Evolutionary conservation across 1,140 invertebrate species (phyloP), one percentile per base, ranked within the genome.

Genomic region (Tetraneura akinire): DNA sequence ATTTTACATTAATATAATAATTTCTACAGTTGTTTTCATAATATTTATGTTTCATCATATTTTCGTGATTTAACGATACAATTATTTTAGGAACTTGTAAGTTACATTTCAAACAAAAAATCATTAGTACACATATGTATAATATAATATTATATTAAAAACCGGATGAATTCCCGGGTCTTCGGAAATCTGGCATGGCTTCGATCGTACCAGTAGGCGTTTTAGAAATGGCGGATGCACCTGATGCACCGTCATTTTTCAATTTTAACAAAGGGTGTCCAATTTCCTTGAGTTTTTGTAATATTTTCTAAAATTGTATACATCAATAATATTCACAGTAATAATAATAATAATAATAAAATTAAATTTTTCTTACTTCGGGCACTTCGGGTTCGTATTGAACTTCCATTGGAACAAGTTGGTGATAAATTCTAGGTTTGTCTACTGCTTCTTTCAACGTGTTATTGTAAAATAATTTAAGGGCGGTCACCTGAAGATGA

Each of bases 101-200:
- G 32, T 3, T 37, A 37, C 32, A 37, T 8, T 13, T 10, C 1
- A 47, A 10, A 47, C n/a, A 47, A 1, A 47, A 10, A 47, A 13
- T 13, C 10, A 47, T 47, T 13, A n/a, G 23, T 2, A 60, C 23
- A 60, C 11, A 26, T 60, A 26, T 29, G 8, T 2, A 29, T 29
- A 62, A 29, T 26, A 0, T 18, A 18, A 13, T 2, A 62, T 29
- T 4, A 5, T 64, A 21, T 80, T 70, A 81, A 42, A 74, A 81
- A 37, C 82, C 82, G 9, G 81, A 49, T 6, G 80, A 80, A 47
- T 66, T 80, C 23, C 82, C 82, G 29, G 80, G 80, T 80, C 82
- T 42, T 70, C 82, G 57, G 47, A 76, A 82, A 64, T 83, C 82
- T 53, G 76, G 70, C 51, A 78, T 81, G 14, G 81, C 80, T 21